Base-by-base conservation (phyloP, 2,888 invertebrate genomes). In the Mongoloraphidia duomilia region DNA sequence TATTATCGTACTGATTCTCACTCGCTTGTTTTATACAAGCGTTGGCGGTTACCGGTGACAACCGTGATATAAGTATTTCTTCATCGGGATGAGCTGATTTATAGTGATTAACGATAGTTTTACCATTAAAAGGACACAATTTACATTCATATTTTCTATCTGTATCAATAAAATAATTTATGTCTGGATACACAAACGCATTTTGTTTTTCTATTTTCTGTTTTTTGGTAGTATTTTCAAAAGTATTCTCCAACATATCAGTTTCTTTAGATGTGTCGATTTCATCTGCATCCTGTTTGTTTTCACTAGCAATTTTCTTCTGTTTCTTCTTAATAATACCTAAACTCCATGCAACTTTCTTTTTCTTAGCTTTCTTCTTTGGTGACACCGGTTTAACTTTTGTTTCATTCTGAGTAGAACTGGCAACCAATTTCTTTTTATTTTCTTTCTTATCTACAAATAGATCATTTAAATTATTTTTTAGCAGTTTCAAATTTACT, bases 41-140 rank as follows among this genome's bases (percentile, higher is more conserved):
- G 45, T 66, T 64, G 1, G 82, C 78, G 37, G 71, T 66, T 9
- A 63, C 57, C 1, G 71, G 66, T 9, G 72, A 65, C 54, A 83
- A 65, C 47, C 83, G 69, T 1, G 83, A 80, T 44, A 80, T 69
- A 13, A 79, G 68, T 11, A 81, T 74, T 65, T 83, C 83, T n/a
- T 70, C 68, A 34, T 75, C 73, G 0, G 77, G 74, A 63, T 86
- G 85, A 38, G 65, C 61, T n/a, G 66, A 65, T 56, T 75, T 75
- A 57, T 82, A 84, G 67, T 85, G 84, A 38, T 72, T 68, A 1
- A 82, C 77, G 39, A 85, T 80, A 49, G 75, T 73, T 53, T 68
- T 70, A 0, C 81, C 80, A 13, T 58, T 63, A 56, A 72, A 81
- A 0, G 60, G 52, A 59, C 85, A 85, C 10, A 80, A 61, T 51